phyloP scores from a whole-genome alignment of 1,140 invertebrate genomes.

The Oncopodura yosiiana region DNA sequence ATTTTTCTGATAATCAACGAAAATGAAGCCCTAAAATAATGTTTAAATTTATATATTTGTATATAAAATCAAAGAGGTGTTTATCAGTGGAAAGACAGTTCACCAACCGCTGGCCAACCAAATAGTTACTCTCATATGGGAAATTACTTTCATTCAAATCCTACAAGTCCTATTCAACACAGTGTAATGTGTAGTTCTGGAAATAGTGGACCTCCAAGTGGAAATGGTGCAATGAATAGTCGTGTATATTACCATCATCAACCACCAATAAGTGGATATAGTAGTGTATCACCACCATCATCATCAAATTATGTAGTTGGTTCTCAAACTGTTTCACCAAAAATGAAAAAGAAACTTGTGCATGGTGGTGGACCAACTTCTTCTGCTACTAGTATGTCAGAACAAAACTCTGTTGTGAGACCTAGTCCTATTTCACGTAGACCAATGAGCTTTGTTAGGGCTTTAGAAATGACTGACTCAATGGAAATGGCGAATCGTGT shows the following conservation, averaged over 20 bases:
- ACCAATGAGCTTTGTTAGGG: constrained; percentile 85
- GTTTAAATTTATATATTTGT: too few relatives aligned
- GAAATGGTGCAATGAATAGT: constrained; percentile 33
- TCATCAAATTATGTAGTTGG: constrained; percentile 24
- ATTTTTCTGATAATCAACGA: too few relatives aligned
- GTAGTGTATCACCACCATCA: constrained; percentile 29
- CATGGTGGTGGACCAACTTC: constrained; percentile 13
- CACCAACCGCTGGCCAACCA: constrained; percentile 39
- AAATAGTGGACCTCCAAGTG: constrained; percentile 16
- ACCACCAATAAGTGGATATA: constrained; percentile 15
- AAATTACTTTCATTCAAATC: constrained; percentile 58
- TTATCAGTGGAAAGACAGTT: constrained; percentile 73
- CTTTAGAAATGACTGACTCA: constrained; percentile 78
- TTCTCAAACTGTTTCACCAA: constrained; percentile 16
- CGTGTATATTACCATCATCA: constrained; percentile 19
- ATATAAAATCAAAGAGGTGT: too few relatives aligned
- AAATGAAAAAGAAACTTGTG: constrained; percentile 26
- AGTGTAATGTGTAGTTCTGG: constrained; percentile 21
- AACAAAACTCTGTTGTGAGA: constrained; percentile 21
- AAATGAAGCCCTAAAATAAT: too few relatives aligned
- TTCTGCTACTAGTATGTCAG: too few relatives aligned
- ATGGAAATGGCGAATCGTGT: constrained; percentile 53
- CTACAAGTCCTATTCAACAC: constrained; percentile 63
- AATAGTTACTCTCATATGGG: constrained; percentile 40
- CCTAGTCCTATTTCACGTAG: constrained; percentile 43